Evolutionary conservation across 1,140 invertebrate genomes (phyloP).

Genomic region (Ectropis grisescens): DNA sequence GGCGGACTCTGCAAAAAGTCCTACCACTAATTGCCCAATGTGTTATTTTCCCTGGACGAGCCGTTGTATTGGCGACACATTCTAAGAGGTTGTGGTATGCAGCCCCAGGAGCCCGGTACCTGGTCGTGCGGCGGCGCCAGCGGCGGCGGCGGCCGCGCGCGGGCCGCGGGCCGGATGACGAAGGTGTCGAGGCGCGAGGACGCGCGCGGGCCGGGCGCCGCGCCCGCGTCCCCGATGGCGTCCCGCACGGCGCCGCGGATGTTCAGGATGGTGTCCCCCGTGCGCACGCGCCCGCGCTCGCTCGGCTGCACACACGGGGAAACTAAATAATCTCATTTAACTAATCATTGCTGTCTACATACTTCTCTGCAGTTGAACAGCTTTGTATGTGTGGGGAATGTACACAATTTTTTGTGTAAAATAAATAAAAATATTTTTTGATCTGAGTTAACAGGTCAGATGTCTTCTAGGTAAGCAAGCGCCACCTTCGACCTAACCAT

Average conservation of each 20-base stretch:
- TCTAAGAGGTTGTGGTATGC: no score
- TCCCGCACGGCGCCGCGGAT: slow-evolving; percentile 55
- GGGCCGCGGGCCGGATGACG: slow-evolving; percentile 38
- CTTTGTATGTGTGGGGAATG: background rate
- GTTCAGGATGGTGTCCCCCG: slow-evolving; percentile 55
- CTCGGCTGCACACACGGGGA: no score
- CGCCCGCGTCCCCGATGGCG: slow-evolving; percentile 53
- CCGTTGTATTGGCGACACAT: no score
- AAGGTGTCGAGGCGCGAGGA: slow-evolving; percentile 46
- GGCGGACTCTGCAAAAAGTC: no score
- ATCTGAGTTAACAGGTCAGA: background rate
- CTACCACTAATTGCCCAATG: no score
- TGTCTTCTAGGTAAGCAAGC: no score
- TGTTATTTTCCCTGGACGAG: no score
- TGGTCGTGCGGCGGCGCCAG: slow-evolving; percentile 6
- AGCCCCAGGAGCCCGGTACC: no score
- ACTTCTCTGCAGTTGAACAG: background rate
- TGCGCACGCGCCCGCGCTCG: slow-evolving; percentile 38
- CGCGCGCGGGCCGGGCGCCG: slow-evolving; percentile 43
- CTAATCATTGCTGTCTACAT: no score
- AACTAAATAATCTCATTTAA: no score
- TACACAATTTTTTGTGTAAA: background rate
- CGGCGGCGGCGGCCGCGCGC: slow-evolving; percentile 10
- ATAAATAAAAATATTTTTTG: background rate
- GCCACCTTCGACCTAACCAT: no score